Evolutionary conservation across 1,140 invertebrate species (phyloP).

Genomic region (Nixonia krombeini): DNA sequence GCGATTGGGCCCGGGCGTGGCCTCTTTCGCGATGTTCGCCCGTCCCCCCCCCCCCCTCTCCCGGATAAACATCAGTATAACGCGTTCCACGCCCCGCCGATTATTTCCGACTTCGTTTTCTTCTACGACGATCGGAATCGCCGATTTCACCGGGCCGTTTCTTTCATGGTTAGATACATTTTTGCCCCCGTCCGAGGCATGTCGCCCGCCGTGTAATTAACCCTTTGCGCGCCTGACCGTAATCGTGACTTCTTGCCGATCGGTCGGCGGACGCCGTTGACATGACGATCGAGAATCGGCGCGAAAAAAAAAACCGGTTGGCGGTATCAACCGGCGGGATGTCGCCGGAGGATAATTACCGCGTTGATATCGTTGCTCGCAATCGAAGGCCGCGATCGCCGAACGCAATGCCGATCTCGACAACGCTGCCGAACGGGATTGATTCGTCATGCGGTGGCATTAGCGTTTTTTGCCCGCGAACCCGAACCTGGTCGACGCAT

Average conservation of each 20-base stretch:
- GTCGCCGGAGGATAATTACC: neutral
- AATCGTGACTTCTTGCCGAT: conserved; percentile 37
- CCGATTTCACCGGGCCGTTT: conserved; percentile 52
- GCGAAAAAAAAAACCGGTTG: neutral
- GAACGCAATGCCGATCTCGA: neutral
- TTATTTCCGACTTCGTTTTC: no score
- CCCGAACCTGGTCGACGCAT: conserved; percentile 47
- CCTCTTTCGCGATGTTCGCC: no score
- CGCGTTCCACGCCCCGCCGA: no score
- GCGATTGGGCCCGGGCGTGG: no score
- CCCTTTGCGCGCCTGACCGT: conserved; percentile 64
- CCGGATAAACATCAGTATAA: no score
- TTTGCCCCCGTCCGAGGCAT: no score
- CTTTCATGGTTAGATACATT: conserved; percentile 36
- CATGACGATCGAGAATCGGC: conserved; percentile 10
- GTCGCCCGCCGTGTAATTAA: conserved; percentile 60
- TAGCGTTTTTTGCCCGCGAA: conserved; percentile 59
- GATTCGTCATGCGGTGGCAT: conserved; percentile 55
- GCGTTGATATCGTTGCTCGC: neutral
- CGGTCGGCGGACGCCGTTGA: conserved; percentile 46
- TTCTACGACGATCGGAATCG: conserved; percentile 15
- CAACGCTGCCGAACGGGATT: conserved; percentile 30
- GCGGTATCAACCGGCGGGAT: no score
- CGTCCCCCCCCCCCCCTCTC: no score
- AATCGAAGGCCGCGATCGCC: neutral